Evolutionary conservation across 1,140 invertebrate genomes (phyloP).

Genomic region (Polyergus mexicanus): DNA sequence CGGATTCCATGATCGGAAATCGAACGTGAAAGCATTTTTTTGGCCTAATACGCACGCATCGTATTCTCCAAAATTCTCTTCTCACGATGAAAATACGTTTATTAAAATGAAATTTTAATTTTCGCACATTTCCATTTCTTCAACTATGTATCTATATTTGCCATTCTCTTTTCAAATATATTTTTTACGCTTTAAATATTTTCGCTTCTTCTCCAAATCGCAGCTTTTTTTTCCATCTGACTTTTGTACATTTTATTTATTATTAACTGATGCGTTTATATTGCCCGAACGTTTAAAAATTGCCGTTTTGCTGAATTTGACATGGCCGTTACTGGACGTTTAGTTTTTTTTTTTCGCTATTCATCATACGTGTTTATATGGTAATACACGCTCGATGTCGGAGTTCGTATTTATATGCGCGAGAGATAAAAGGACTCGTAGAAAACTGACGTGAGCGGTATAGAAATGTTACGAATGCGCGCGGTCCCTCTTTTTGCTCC

Average conservation of each 20-base stretch:
- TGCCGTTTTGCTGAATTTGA: not conserved
- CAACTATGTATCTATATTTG: too few species aligned
- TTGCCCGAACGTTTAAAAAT: not conserved
- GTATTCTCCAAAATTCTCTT: not conserved
- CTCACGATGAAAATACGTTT: too few species aligned
- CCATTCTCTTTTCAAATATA: too few species aligned
- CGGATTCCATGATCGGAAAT: not conserved
- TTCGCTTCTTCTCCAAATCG: not conserved
- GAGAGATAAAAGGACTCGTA: constrained; percentile 26
- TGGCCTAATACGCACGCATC: not conserved
- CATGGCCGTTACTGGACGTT: not conserved
- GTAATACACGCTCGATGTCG: constrained; percentile 14
- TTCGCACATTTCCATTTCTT: not conserved
- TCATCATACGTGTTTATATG: constrained; percentile 29
- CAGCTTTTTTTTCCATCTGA: constrained; percentile 6
- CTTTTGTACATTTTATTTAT: constrained; percentile 11
- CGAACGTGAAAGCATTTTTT: not conserved
- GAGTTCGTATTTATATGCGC: constrained; percentile 35
- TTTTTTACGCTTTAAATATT: too few species aligned
- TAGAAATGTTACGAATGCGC: constrained; percentile 22
- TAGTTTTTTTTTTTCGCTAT: not conserved
- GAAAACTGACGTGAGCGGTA: constrained; percentile 45
- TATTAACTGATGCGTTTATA: not conserved
- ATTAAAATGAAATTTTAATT: constrained; percentile 1
- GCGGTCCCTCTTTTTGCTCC: constrained; percentile 1